Evolutionary conservation across 2,888 invertebrate species (phyloP), one percentile per base, ranked within the genome.

Genomic region (Nomada ferruginata): DNA sequence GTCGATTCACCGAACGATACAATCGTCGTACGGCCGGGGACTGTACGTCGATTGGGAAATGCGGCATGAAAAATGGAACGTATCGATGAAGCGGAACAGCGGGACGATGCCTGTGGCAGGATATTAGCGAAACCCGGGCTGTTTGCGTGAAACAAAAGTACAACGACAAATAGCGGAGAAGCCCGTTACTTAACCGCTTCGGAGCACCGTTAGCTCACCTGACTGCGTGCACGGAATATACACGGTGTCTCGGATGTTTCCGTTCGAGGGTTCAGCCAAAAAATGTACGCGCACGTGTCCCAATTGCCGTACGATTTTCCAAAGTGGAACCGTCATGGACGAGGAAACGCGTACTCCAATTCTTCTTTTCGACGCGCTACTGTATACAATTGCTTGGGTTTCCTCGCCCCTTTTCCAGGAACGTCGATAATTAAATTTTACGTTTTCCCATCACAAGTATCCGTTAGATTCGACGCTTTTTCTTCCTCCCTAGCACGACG

Each of bases 151-250:
- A 89, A 90, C 89, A 89, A 91, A 91, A 90, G 88, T 87, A 89
- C 86, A 72, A 76, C 76, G 85, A 88, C 85, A 88, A 88, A 90
- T 89, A 88, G 83, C 71, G 85, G 74, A 78, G 84, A 74, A 89
- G 90, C 85, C 93, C 93, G 93, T 93, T 93, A 93, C 92, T 93
- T 93, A 92, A 93, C 93, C 93, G 93, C 92, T 89, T 82, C 86
- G 78, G 89, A 91, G 91, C 91, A 93, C 93, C 93, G 93, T 93
- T 93, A 93, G 89, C 92, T 93, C 93, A 93, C 92, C 93, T 93
- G 92, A 90, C 91, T 84, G 87, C 92, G 91, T 91, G 92, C 88
- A 89, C 87, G 86, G 91, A 92, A 92, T 91, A 92, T 91, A 91
- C 91, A 87, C 90, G 89, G 87, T 87, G 89, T 79, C 65, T 52